phyloP scores from a whole-genome alignment of 2,113 vertebrate genomes.

The Chionomys nivalis region DNA sequence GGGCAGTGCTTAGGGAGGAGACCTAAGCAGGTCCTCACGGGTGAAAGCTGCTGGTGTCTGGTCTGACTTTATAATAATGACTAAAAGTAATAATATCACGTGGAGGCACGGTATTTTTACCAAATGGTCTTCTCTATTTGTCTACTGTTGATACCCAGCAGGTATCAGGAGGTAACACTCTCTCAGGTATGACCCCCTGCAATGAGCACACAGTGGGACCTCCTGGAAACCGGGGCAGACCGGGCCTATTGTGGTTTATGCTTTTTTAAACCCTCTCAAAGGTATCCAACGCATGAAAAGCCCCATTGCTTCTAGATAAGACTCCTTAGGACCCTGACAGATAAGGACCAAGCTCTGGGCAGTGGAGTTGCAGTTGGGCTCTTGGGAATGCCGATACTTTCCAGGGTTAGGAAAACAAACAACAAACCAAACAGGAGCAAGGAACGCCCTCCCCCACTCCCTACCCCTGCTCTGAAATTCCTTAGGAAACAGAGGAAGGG shows the following conservation, averaged over 20 bases:
- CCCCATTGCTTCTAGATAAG: constrained; percentile 40
- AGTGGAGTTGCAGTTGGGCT: constrained; percentile 20
- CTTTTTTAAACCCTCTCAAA: constrained; percentile 49
- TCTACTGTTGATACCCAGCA: neutral
- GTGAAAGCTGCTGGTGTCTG: neutral
- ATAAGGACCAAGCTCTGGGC: constrained; percentile 34
- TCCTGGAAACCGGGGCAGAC: neutral
- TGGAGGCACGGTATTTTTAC: neutral
- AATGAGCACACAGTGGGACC: neutral
- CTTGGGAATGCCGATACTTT: constrained; percentile 23
- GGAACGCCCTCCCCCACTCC: neutral
- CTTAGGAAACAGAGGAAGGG: neutral
- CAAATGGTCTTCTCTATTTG: neutral
- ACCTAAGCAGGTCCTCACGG: neutral
- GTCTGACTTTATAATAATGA: neutral
- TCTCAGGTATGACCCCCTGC: neutral
- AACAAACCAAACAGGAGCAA: neutral
- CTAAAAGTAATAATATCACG: neutral
- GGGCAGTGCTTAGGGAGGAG: neutral
- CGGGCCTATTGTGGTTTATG: constrained; percentile 39
- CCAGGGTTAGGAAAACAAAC: neutral
- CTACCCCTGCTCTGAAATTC: neutral
- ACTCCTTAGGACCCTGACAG: constrained; percentile 6
- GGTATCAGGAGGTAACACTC: neutral
- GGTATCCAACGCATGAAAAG: constrained; percentile 58